These are phyloP conservation scores for Micropoecilia bifurca DNA, from an alignment of 2,797 vertebrate species.

Conservation along the genomic window DNA sequence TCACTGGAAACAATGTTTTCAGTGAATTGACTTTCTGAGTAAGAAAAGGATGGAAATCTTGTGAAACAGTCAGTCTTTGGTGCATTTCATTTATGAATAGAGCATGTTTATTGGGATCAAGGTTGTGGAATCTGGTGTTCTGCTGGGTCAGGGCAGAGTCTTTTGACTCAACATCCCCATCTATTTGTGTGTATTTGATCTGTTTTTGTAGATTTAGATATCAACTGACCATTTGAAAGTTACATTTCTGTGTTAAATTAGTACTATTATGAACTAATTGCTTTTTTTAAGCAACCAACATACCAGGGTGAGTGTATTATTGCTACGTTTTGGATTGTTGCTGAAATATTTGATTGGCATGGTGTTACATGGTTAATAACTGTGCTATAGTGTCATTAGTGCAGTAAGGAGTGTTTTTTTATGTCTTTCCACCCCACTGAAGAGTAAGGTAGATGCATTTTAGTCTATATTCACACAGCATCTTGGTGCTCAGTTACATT, in stretches of 20 bases:
- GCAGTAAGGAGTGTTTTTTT: neutral
- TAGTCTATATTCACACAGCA: no score
- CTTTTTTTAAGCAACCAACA: neutral
- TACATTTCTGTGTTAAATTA: neutral
- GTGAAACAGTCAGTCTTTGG: neutral
- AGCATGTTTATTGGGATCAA: neutral
- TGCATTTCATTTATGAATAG: neutral
- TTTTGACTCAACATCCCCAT: neutral
- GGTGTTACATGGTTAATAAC: neutral
- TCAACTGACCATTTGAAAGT: neutral
- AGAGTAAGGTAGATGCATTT: neutral
- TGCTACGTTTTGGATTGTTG: neutral
- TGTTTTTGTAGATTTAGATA: neutral
- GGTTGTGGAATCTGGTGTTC: neutral
- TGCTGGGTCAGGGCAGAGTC: neutral
- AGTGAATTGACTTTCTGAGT: no score
- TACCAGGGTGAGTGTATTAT: neutral
- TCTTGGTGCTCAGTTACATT: no score
- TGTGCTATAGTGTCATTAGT: neutral
- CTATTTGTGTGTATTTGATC: neutral
- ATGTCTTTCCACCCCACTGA: neutral
- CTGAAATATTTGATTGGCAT: neutral
- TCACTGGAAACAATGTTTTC: neutral
- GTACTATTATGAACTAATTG: neutral
- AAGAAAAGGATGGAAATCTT: neutral